Evolutionary conservation across 1,140 invertebrate genomes (phyloP).

Genomic region (Drosophila nigrodunni): DNA sequence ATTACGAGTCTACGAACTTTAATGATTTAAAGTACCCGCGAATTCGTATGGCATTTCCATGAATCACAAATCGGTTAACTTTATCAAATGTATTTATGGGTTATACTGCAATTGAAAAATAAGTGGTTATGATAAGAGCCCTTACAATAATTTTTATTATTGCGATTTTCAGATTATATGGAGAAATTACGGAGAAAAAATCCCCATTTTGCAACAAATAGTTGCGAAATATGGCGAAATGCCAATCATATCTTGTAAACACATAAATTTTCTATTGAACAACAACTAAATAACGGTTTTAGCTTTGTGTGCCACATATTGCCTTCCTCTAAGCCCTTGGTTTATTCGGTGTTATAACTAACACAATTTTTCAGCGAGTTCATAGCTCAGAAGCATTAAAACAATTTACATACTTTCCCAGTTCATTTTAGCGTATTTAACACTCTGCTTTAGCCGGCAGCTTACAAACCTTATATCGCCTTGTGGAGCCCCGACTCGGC

Average conservation of each 20-base stretch:
- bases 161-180: constrained; percentile 4
- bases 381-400: constrained; percentile 24
- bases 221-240: constrained; percentile 4
- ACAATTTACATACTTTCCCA: constrained; percentile 33
- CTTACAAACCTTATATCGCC: constrained; percentile 15
- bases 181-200: constrained; percentile 5
- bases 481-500: constrained; percentile 13
- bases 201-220: not conserved
- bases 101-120: constrained; percentile 1
- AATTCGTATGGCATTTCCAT: constrained; percentile 4
- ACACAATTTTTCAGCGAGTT: not conserved
- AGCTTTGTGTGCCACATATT: too few species aligned
- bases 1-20: not conserved
- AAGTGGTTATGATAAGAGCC: constrained; percentile 19
- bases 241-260: too few species aligned
- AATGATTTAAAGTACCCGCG: not conserved
- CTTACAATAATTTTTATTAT: constrained; percentile 12
- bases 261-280: too few species aligned
- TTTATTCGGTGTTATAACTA: not conserved
- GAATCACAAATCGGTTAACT: constrained; percentile 16
- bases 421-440: constrained; percentile 35
- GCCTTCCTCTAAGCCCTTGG: too few species aligned
- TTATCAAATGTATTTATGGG: constrained; percentile 28
- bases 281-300: too few species aligned
- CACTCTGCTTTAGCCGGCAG: constrained; percentile 10